Conservation (phyloP, 2,797 vertebrate species). For the Diplodus sargus region DNA sequence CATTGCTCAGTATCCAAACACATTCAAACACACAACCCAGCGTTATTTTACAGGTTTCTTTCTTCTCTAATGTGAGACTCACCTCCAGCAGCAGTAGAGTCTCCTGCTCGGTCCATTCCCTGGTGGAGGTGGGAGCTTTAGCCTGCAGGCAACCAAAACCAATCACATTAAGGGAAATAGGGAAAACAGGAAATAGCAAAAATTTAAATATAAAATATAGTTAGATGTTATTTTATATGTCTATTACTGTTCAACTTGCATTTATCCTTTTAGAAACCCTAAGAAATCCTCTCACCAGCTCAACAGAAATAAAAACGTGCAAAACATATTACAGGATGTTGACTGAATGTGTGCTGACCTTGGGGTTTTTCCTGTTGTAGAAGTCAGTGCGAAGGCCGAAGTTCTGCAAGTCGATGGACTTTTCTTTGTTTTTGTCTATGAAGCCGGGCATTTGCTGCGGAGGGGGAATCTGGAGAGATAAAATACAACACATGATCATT, state of each 20-base stretch:
- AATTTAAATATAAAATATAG: not conserved
- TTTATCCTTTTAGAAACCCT: not conserved
- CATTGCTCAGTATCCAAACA: not conserved
- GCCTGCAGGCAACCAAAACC: slow-evolving; percentile 75
- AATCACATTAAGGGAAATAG: no score
- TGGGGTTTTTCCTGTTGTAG: slow-evolving; percentile 94
- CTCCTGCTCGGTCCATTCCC: slow-evolving; percentile 98
- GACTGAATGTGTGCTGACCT: slow-evolving; percentile 68
- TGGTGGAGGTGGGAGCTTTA: slow-evolving; percentile 89
- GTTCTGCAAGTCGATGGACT: slow-evolving; percentile 94
- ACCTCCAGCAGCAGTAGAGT: slow-evolving; percentile 96
- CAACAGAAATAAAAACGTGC: not conserved
- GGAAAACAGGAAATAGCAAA: no score
- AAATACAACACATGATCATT: not conserved
- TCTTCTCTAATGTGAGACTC: slow-evolving; percentile 51
- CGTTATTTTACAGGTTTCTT: not conserved
- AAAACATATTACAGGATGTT: not conserved
- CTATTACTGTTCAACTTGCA: no score
- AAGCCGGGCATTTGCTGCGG: slow-evolving; percentile 95
- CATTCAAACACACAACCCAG: no score
- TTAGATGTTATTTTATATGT: not conserved
- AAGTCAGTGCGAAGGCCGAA: slow-evolving; percentile 95
- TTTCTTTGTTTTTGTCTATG: slow-evolving; percentile 94
- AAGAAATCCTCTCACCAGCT: not conserved
- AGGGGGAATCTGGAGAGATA: slow-evolving; percentile 87